Percentiles rank a stretch among this genome's conserved stretches.
These are phyloP conservation scores for Trichosurus vulpecula DNA, from an alignment of 2,797 vertebrate species.

Conservation along the genomic window DNA sequence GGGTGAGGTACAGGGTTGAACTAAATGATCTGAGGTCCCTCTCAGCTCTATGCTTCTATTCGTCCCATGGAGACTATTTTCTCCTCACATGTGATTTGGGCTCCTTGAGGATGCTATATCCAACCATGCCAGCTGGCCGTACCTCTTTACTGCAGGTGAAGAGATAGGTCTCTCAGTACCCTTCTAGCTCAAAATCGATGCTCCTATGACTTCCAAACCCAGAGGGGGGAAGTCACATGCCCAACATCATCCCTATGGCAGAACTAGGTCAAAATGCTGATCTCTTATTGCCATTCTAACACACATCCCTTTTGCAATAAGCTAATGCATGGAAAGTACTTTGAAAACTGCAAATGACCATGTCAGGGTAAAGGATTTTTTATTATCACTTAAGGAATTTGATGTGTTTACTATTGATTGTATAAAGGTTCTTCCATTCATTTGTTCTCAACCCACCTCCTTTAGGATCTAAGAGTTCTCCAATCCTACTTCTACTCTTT, in stretches of 20 bases:
- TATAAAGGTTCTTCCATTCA: neutral
- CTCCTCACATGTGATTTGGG: slow-evolving; percentile 93
- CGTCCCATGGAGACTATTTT: slow-evolving; percentile 96
- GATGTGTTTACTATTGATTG: neutral
- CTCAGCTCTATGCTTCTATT: slow-evolving; percentile 94
- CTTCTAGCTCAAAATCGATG: neutral
- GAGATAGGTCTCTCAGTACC: slow-evolving; percentile 92
- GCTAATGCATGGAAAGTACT: neutral
- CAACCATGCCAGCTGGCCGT: slow-evolving; percentile 87
- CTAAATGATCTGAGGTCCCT: neutral
- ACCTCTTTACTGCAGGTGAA: slow-evolving; percentile 92
- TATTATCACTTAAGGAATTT: neutral
- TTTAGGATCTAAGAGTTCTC: neutral
- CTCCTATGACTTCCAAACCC: neutral
- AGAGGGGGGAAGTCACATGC: neutral
- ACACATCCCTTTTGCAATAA: neutral
- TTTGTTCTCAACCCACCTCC: neutral
- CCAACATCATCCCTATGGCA: neutral
- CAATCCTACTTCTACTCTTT: neutral
- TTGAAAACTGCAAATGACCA: neutral
- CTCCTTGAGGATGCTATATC: slow-evolving; percentile 93
- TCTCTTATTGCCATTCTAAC: neutral
- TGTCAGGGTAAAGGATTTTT: neutral
- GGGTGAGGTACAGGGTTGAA: neutral
- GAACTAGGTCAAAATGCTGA: neutral